Base-by-base conservation (phyloP, 2,797 vertebrate species). In the Chiloscyllium punctatum region DNA sequence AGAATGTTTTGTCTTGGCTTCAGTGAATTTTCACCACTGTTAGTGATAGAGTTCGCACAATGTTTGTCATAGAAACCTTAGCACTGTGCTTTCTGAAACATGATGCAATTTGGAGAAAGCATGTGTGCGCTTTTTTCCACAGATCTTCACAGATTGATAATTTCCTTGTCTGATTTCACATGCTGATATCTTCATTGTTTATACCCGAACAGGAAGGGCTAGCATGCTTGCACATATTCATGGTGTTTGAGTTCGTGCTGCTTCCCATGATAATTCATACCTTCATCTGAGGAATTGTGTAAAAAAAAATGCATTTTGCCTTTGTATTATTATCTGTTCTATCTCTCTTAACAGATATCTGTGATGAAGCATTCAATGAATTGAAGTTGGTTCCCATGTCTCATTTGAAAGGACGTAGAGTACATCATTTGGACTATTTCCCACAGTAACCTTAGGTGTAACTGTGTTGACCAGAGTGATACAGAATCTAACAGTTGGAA, bases 111-210 rank as follows among this genome's bases (percentile, higher is more conserved):
- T n/a, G 21, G 33, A 18, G 48, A 66, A 66, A n/a, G 23, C 15
- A 66, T 66, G 16, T 66, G 57, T 91, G 33, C 91, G 16, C 16
- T 4, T 57, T 66, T 91, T 37, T 18, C 42, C 18, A 62, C 16
- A 91, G 33, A 91, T 62, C 57, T 37, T 66, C 57, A 37, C 88
- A 91, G 88, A 62, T 62, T 66, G 53, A 7, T n/a, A 62, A 66
- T 33, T 66, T 37, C 5, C 88, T 91, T 37, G 33, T 57, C 57
- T 91, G 88, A 84, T 84, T 91, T 91, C 88, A n/a, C 88, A 91
- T 62, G 30, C 88, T 91, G 88, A 91, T 66, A 91, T 37, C 57
- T 33, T 84, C 42, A n/a, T 92, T 92, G 90, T 92, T 92, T 92
- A 74, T 21, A 94, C 94, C 30, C 33, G 69, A 72, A 95, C 94